Percentiles rank a stretch among this genome's conserved stretches.
Conservation (phyloP, 92 coral and sea anemone species). For the Isaurus tuberculatus region DNA sequence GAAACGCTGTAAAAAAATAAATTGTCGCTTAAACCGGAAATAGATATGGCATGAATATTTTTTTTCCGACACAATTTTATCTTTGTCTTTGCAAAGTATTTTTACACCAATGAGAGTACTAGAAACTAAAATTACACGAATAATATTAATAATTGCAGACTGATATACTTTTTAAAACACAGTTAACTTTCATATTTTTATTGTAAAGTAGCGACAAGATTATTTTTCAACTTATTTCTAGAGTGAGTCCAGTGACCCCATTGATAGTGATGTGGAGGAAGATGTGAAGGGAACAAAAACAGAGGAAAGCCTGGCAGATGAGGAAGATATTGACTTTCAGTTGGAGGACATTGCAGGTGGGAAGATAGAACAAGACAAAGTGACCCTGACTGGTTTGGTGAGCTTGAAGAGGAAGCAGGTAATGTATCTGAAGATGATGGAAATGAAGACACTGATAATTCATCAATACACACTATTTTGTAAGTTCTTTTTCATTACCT, state of each 20-base stretch:
- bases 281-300: slow-evolving; percentile 23
- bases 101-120: background rate
- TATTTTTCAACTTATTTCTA: slow-evolving; percentile 31
- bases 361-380: slow-evolving; percentile 33
- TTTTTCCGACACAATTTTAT: background rate
- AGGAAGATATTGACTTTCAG: slow-evolving; percentile 48
- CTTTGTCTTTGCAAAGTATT: background rate
- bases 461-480: slow-evolving; percentile 52
- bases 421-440: slow-evolving; percentile 45
- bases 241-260: slow-evolving; percentile 48
- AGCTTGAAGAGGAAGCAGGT: slow-evolving; percentile 46
- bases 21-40: background rate
- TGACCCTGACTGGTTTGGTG: slow-evolving; percentile 55
- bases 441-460: slow-evolving; percentile 46
- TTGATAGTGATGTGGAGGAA: slow-evolving; percentile 10
- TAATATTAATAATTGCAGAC: background rate
- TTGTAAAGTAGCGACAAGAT: background rate
- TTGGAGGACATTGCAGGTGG: slow-evolving; percentile 38
- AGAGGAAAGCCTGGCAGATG: slow-evolving; percentile 31
- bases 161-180: background rate
- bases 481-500: slow-evolving; percentile 45
- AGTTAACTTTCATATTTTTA: background rate
- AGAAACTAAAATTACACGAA: background rate
- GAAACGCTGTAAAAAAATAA: background rate
- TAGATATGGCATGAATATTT: background rate